Base-by-base conservation (phyloP, 2,797 vertebrate species). In the Rhabdomys pumilio region DNA sequence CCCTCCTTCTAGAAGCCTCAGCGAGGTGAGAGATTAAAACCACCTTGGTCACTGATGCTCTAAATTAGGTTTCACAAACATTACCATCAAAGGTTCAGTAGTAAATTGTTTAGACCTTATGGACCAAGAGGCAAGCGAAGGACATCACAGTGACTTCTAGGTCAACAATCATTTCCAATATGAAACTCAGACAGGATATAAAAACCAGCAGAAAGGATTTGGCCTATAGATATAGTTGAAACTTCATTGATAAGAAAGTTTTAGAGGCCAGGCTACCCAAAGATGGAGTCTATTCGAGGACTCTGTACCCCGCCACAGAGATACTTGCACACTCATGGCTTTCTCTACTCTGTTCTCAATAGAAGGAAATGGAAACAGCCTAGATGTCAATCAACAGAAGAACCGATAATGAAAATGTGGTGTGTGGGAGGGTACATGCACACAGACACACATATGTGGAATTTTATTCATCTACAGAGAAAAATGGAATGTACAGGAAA, bases 41-140 rank as follows among this genome's bases (percentile, higher is more conserved):
- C 4, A 26, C 6, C 15, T 31, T 31, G 4, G 34, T 5, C 41
- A 41, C 19, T 79, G 57, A 20, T 26, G 2, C 7, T 50, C 53
- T 57, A 29, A 88, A 29, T n/a, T 38, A 82, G 17, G 15, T 47
- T 53, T 41, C 29, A 22, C 5, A 57, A 75, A 26, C 26, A 34
- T 89, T 92, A 57, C 72, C 59, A 88, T 24, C 59, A 75, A 92
- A 95, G 11, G 47, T 47, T 81, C 31, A 9, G 10, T 31, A 72
- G 72, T 79, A 38, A 61, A 19, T 83, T 82, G 87, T 55, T 93
- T 84, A 69, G 41, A 91, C 69, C 67, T 91, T 65, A 77, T 20
- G 22, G 55, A 5, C 44, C 86, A 82, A 95, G 67, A 95, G 31
- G 13, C 67, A 95, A 89, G 72, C 31, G 22, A 44, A 93, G 19